Evolutionary conservation across 2,797 vertebrate species (phyloP), one percentile per base, ranked within the genome.

Genomic region (Sebastes cheni): DNA sequence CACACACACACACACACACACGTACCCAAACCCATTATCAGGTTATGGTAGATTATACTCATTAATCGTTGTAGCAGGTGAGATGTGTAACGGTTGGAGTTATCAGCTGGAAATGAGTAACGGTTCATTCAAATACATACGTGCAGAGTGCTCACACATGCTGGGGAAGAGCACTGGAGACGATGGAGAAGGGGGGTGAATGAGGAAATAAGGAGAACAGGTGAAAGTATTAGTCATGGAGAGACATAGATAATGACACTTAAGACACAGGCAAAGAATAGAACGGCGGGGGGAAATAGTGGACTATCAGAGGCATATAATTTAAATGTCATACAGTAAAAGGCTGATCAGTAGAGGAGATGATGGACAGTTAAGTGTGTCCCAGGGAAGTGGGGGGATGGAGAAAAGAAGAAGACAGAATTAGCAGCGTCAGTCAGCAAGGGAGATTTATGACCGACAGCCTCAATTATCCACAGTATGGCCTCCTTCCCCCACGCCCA

Each of bases 51-150:
- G 91, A 94, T 94, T 93, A 93, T 81, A 61, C 84, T 84, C 90
- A 92, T 94, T 93, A 93, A 92, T 93, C 88, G 80, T 79, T 70
- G 82, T 71, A 88, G 89, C 91, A 94, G 93, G 93, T 94, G 89
- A 92, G 90, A 93, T 89, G 80, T 92, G 91, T 78, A 73, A 88
- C 86, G 85, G 59, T 81, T 60, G 84, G 88, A 84, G 88, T 92
- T 92, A 89, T 93, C 89, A 88, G 86, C 81, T 87, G 88, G 85
- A 93, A 93, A 94, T 91, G 86, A 93, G 80, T 81, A 88, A 91
- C 59, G 55, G 84, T 79, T 84, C 55, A n/a, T 84, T 87, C 83
- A 85, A 77, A 88, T 87, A 85, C 83, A 81, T 83, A 87, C 71
- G 78, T 29, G 39, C 54, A 46, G 4, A 54, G 20, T 18, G 16